These are phyloP conservation scores for Synergus umbraculus DNA, from an alignment of 2,888 invertebrate species.

Conservation along the genomic window DNA sequence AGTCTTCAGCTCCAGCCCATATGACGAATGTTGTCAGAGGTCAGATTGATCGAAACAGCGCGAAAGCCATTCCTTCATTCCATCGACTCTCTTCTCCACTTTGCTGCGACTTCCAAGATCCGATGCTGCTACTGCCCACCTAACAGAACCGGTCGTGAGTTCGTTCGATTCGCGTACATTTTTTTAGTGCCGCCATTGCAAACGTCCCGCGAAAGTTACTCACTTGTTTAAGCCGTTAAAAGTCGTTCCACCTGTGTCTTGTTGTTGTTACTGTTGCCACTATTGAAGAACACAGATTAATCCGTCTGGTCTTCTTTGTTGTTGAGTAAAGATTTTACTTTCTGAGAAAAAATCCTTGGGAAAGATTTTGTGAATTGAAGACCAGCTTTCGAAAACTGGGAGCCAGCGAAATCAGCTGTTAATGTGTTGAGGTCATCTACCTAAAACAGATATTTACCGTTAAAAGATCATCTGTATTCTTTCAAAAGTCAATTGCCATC, in stretches of 20 bases:
- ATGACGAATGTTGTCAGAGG: conserved; percentile 41
- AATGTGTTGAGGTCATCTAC: conserved; percentile 2
- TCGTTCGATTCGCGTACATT: conserved; percentile 28
- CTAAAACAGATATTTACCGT: not conserved
- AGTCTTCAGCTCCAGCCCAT: conserved; percentile 20
- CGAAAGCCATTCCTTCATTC: conserved; percentile 14
- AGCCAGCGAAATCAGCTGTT: not conserved
- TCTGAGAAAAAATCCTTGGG: not conserved
- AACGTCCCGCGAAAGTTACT: conserved; percentile 32
- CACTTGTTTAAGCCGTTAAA: conserved; percentile 7
- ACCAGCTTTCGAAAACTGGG: conserved; percentile 2
- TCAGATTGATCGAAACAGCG: conserved; percentile 38
- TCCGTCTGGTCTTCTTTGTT: not conserved
- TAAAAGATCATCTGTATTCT: not conserved
- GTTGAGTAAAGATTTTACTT: not conserved
- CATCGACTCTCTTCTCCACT: conserved; percentile 16
- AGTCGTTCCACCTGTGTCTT: conserved; percentile 18
- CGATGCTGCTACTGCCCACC: conserved; percentile 25
- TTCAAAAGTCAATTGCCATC: not conserved
- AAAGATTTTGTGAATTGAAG: not conserved
- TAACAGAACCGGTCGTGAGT: conserved; percentile 35
- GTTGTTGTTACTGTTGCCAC: conserved; percentile 11
- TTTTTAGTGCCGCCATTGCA: conserved; percentile 30
- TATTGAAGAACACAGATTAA: not conserved
- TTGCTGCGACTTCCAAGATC: not conserved